phyloP scores from a whole-genome alignment of 2,888 invertebrate genomes.

The Resseliella maxima region DNA sequence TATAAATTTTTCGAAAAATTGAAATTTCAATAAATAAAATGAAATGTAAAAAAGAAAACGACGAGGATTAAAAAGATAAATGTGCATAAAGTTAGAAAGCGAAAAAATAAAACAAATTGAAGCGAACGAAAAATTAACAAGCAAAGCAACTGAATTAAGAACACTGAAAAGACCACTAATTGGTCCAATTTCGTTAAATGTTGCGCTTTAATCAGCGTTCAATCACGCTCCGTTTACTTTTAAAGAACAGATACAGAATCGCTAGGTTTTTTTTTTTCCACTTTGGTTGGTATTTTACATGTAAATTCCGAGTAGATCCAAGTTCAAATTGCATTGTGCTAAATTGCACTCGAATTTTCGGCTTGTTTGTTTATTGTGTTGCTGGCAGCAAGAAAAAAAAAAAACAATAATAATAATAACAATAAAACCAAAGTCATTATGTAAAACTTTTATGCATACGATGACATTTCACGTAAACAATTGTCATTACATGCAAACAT shows the following conservation, averaged over 20 bases:
- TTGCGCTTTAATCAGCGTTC: not conserved
- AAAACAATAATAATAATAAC: not conserved
- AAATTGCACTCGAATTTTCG: not conserved
- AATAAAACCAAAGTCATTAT: not conserved
- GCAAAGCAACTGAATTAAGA: not conserved
- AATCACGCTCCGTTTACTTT: not conserved
- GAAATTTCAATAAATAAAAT: not conserved
- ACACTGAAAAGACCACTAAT: not conserved
- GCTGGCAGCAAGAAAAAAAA: not conserved
- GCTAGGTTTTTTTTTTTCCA: not conserved
- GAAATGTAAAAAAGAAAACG: not conserved
- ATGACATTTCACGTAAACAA: conserved; percentile 48
- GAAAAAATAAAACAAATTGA: not conserved
- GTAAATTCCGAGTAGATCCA: not conserved
- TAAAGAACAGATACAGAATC: not conserved
- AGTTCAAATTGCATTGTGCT: not conserved
- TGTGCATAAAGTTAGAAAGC: not conserved
- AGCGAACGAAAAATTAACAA: not conserved
- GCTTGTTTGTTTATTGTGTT: not conserved
- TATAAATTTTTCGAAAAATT: not conserved
- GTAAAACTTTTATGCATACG: conserved; percentile 22
- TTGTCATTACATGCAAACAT: not conserved
- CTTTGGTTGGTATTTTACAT: not conserved
- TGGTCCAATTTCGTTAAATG: not conserved
- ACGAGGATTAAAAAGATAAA: conserved; percentile 8